These are phyloP conservation scores for Dicyrtoma fusca DNA, from an alignment of 2,888 invertebrate genomes.

Conservation along the genomic window DNA sequence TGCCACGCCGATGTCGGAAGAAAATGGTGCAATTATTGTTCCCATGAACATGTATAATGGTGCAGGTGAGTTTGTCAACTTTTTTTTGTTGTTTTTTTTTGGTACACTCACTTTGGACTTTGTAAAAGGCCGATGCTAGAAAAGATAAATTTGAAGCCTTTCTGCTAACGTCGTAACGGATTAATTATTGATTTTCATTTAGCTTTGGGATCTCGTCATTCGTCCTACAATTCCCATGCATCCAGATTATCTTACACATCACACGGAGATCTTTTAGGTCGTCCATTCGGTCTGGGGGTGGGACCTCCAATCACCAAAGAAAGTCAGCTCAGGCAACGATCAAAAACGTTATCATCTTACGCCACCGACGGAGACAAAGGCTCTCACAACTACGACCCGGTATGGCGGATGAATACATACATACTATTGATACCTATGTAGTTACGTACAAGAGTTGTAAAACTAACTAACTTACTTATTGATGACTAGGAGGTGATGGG, in stretches of 20 bases:
- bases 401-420: slow-evolving; percentile 21
- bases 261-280: slow-evolving; percentile 84
- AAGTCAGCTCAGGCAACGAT: slow-evolving; percentile 70
- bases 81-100: background rate
- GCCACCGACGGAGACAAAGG: slow-evolving; percentile 39
- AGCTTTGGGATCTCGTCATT: slow-evolving; percentile 80
- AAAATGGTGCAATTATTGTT: slow-evolving; percentile 92
- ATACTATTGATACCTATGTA: background rate
- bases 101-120: background rate
- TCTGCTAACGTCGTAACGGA: slow-evolving; percentile 7
- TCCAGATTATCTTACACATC: slow-evolving; percentile 92
- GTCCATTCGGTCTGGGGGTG: slow-evolving; percentile 60
- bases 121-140: background rate
- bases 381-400: slow-evolving; percentile 40
- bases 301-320: slow-evolving; percentile 79
- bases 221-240: slow-evolving; percentile 93
- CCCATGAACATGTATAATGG: slow-evolving; percentile 64
- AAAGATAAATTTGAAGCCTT: background rate
- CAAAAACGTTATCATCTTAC: slow-evolving; percentile 50
- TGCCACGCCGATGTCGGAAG: slow-evolving; percentile 97
- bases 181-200: background rate
- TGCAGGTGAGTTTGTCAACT: background rate
- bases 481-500: slow-evolving; percentile 43
- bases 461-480: background rate
- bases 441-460: background rate